These are phyloP conservation scores for Ruditapes philippinarum DNA, from an alignment of 1,140 invertebrate species.

Conservation along the genomic window DNA sequence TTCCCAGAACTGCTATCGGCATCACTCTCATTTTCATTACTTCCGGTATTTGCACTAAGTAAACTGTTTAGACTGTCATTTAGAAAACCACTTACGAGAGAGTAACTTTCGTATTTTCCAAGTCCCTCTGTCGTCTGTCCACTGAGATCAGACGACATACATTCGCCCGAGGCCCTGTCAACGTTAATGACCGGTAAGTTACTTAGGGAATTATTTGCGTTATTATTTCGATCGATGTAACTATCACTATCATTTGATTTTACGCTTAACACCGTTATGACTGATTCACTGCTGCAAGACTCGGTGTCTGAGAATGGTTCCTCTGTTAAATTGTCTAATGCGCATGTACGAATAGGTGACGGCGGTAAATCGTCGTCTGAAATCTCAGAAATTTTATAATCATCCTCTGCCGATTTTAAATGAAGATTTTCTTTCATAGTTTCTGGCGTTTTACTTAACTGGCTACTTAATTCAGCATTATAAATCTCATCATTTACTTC, in stretches of 20 bases:
- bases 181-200: constrained; percentile 14
- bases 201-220: neutral
- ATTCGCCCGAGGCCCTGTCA: neutral
- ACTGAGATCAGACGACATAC: neutral
- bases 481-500: neutral
- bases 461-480: neutral
- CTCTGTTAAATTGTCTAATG: constrained; percentile 57
- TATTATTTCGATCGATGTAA: constrained; percentile 20
- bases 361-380: constrained; percentile 57
- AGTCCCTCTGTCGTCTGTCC: neutral
- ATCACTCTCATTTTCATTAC: constrained; percentile 41
- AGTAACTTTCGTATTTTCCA: constrained; percentile 47
- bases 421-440: constrained; percentile 12
- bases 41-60: constrained; percentile 49
- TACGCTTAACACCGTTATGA: constrained; percentile 66
- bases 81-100: constrained; percentile 59
- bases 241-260: constrained; percentile 62
- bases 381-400: constrained; percentile 52
- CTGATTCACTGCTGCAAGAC: constrained; percentile 61
- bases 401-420: constrained; percentile 33
- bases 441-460: neutral
- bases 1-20: constrained; percentile 51
- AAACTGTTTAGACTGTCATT: constrained; percentile 65
- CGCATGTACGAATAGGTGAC: constrained; percentile 62
- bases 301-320: constrained; percentile 63